Evolutionary conservation across 1,140 invertebrate genomes (phyloP), one percentile per base, ranked within the genome.

Genomic region (Pristionchus pacificus): DNA sequence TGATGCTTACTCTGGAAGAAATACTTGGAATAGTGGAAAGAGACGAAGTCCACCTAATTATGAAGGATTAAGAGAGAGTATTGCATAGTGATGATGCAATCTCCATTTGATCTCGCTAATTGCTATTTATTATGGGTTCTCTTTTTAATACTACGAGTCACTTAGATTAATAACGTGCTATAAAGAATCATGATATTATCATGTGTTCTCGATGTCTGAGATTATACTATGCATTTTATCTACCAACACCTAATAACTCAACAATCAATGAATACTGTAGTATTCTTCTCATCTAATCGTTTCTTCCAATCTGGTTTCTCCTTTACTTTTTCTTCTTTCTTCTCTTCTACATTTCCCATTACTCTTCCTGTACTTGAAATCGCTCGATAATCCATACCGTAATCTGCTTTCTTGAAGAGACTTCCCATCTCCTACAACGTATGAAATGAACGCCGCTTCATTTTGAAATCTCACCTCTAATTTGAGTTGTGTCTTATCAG

Each of bases 291-390:
- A 49, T 49, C 19, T 19, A 19, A 10, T 49, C 38, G 6, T 49
- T 64, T 64, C 62, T 32, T 64, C 62, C 28, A 14, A 2, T 28
- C 19, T 28, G 10, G 2, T 32, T 64, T 30, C 30, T 14, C 13
- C 30, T 25, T 30, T 30, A 2, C 19, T 32, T 2, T 31, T 24
- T 25, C 25, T 32, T 27, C 30, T 30, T 49, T 49, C 19, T 49
- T 19, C 6, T 66, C 65, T 57, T 66, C 25, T 27, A 29, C 65
- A 66, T 32, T 49, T 97, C 95, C 85, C 93, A 97, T 88, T 96
- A 74, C 33, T 19, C 79, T 68, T n/a, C 74, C 78, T 24, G 79
- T 77, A n/a, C 69, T 28, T 30, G 70, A 77, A 28, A 79, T 29
- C 28, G 80, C 74, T 29, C 80, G 73, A 33, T 79, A 79, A 29